Evolutionary conservation across 1,140 invertebrate species (phyloP).

Genomic region (Pachypeltis micranthus): DNA sequence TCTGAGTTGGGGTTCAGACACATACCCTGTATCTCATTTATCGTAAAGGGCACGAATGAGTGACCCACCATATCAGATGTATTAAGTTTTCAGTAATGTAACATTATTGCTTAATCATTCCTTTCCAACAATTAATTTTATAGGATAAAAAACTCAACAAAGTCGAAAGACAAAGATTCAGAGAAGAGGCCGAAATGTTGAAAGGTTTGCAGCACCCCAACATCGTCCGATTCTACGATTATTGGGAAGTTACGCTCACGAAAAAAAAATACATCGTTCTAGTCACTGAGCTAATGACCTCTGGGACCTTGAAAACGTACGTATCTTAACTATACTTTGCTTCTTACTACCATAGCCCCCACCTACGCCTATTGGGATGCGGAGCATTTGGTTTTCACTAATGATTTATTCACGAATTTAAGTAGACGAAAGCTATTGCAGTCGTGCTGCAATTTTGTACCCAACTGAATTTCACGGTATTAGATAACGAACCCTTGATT

Average conservation of each 20-base stretch:
- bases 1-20: too few species aligned
- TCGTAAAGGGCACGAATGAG: too few species aligned
- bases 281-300: slow-evolving; percentile 99
- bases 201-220: slow-evolving; percentile 99
- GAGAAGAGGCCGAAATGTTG: slow-evolving; percentile 98
- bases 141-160: slow-evolving; percentile 82
- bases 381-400: neutral
- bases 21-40: too few species aligned
- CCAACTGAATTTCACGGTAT: too few species aligned
- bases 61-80: too few species aligned
- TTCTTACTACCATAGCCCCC: neutral
- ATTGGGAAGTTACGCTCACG: slow-evolving; percentile 88
- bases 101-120: neutral
- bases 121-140: slow-evolving; percentile 16
- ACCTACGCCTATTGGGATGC: neutral
- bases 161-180: slow-evolving; percentile 84
- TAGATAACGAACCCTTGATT: too few species aligned
- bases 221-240: slow-evolving; percentile 98
- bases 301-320: slow-evolving; percentile 95
- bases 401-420: too few species aligned
- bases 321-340: slow-evolving; percentile 28
- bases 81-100: too few species aligned
- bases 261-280: slow-evolving; percentile 96
- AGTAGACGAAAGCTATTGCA: too few species aligned
- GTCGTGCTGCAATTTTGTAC: too few species aligned